phyloP scores from a whole-genome alignment of 2,113 vertebrate species.

The Pterocles gutturalis region DNA sequence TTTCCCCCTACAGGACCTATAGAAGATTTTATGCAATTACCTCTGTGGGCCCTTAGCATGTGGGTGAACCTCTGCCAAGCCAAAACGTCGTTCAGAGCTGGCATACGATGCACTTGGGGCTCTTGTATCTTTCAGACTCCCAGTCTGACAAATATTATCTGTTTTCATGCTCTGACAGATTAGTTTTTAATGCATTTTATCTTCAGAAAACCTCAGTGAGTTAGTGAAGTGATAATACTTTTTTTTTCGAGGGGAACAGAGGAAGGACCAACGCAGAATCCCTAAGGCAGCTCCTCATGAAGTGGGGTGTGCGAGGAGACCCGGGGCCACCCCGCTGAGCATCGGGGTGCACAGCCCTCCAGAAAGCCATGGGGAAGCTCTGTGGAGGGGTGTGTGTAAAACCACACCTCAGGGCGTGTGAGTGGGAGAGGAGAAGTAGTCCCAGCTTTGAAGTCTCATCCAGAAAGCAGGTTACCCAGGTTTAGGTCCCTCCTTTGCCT shows the following conservation, averaged over 20 bases:
- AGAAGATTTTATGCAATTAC: neutral
- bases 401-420: constrained; percentile 65
- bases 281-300: rapidly evolving
- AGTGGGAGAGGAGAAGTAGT: constrained; percentile 42
- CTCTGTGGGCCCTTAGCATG: neutral
- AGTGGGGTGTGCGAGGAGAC: rapidly evolving
- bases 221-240: neutral
- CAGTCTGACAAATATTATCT: neutral
- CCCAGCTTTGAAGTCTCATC: constrained; percentile 67
- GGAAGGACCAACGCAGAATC: rapidly evolving
- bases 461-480: constrained; percentile 66
- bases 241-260: neutral
- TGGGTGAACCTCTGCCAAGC: neutral
- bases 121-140: rapidly evolving
- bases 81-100: neutral
- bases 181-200: neutral
- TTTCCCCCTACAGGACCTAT: neutral
- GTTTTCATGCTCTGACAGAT: neutral
- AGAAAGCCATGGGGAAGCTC: neutral
- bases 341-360: rapidly evolving
- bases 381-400: constrained; percentile 11
- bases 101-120: rapidly evolving
- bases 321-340: neutral
- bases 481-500: constrained; percentile 60
- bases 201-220: neutral